Percentiles rank a stretch among this genome's conserved stretches.
These are phyloP conservation scores for Platysteira castanea DNA, from an alignment of 2,113 vertebrate genomes.

Conservation along the genomic window DNA sequence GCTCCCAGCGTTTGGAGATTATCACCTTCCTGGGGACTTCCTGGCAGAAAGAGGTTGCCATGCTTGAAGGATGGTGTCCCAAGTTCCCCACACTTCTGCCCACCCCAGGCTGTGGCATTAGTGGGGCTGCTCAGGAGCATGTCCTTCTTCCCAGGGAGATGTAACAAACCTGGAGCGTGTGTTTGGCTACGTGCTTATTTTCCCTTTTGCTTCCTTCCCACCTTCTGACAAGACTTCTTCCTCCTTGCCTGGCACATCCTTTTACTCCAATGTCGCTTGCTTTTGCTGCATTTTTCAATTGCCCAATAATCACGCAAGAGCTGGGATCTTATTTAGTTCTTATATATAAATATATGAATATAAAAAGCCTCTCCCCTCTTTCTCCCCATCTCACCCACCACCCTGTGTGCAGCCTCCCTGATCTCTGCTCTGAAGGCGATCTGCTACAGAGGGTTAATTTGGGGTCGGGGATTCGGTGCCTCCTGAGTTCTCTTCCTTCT, in stretches of 20 bases:
- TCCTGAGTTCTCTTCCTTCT: not conserved
- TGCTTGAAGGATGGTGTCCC: not conserved
- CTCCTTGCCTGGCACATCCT: conserved; percentile 49
- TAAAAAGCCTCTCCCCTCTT: not conserved
- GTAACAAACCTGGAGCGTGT: conserved; percentile 20
- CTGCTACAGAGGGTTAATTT: not conserved
- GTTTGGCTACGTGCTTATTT: conserved; percentile 39
- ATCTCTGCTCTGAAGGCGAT: not conserved
- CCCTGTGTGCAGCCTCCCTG: not conserved
- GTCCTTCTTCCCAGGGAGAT: not conserved
- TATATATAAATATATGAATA: conserved; percentile 46
- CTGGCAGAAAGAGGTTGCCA: not conserved
- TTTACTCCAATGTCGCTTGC: conserved; percentile 60
- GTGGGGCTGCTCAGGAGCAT: not conserved
- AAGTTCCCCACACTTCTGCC: not conserved
- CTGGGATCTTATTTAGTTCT: conserved; percentile 64
- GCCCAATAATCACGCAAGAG: conserved; percentile 52
- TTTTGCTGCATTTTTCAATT: conserved; percentile 61
- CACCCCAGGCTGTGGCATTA: not conserved
- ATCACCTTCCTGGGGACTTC: not conserved
- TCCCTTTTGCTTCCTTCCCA: not conserved
- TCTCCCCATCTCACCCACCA: not conserved
- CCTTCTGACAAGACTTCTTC: not conserved
- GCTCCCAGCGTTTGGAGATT: not conserved
- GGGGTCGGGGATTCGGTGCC: not conserved